These are phyloP conservation scores for Oreonectes daqikongensis DNA, from an alignment of 2,797 vertebrate genomes.

Conservation along the genomic window DNA sequence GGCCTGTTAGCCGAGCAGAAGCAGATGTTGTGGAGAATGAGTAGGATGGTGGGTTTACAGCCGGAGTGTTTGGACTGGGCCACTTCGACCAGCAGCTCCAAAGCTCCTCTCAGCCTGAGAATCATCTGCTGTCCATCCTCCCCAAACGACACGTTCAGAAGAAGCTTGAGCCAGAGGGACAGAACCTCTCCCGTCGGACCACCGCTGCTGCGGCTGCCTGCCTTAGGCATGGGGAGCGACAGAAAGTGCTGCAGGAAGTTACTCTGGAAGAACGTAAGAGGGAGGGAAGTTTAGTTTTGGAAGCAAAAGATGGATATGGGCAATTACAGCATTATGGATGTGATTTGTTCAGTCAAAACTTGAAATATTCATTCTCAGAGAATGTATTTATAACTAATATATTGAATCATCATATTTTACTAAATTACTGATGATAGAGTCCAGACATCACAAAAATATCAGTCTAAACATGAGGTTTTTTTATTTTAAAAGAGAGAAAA, in stretches of 20 bases:
- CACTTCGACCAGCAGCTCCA: slow-evolving; percentile 88
- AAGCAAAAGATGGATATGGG: not conserved
- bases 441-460: too few species aligned
- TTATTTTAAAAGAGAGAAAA: too few species aligned
- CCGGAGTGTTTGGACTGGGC: slow-evolving; percentile 74
- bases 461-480: too few species aligned
- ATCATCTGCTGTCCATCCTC: slow-evolving; percentile 94
- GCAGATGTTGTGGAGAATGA: slow-evolving; percentile 92
- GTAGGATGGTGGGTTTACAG: slow-evolving; percentile 72
- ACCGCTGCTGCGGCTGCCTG: slow-evolving; percentile 68
- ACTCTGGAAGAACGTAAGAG: slow-evolving; percentile 73
- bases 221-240: slow-evolving; percentile 80
- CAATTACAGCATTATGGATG: too few species aligned
- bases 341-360: too few species aligned
- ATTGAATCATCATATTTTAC: too few species aligned
- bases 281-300: not conserved
- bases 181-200: slow-evolving; percentile 52
- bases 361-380: too few species aligned
- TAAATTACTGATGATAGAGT: too few species aligned
- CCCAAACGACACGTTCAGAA: slow-evolving; percentile 84
- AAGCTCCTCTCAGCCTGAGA: slow-evolving; percentile 82
- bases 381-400: too few species aligned
- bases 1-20: slow-evolving; percentile 89
- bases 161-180: slow-evolving; percentile 86
- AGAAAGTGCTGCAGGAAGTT: slow-evolving; percentile 93